Evolutionary conservation across 2,888 invertebrate genomes (phyloP).

Genomic region (Lobophora halterata): DNA sequence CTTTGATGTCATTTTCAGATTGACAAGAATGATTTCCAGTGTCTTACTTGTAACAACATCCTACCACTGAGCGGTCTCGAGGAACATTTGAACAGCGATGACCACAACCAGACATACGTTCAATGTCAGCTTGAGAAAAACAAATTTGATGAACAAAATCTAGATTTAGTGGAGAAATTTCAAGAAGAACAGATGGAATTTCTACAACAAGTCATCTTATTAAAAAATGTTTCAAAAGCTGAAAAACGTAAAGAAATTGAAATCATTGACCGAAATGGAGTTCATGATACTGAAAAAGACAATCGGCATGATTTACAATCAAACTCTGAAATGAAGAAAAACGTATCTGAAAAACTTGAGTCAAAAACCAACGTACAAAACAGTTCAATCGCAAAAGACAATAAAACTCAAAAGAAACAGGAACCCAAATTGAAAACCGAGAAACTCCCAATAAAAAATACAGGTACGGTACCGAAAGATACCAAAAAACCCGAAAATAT

Average conservation of each 20-base stretch:
- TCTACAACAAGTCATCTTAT: no score
- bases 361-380: no score
- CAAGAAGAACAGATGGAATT: no score
- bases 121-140: constrained; percentile 24
- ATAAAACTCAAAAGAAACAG: no score
- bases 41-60: constrained; percentile 49
- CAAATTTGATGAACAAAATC: no score
- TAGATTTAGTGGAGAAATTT: no score
- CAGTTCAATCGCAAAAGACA: no score
- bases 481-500: neutral
- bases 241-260: neutral
- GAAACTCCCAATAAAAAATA: neutral
- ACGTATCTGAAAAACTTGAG: no score
- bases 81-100: constrained; percentile 37
- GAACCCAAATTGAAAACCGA: no score
- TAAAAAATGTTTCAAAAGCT: no score
- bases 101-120: constrained; percentile 34
- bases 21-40: constrained; percentile 42
- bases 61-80: constrained; percentile 23
- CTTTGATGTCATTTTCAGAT: constrained; percentile 39
- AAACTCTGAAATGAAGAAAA: neutral
- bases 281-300: constrained; percentile 4
- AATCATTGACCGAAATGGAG: neutral
- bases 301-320: no score
- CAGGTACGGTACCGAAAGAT: constrained; percentile 1